These are phyloP conservation scores for Orthosia gracilis DNA, from an alignment of 2,888 invertebrate genomes.

Conservation along the genomic window DNA sequence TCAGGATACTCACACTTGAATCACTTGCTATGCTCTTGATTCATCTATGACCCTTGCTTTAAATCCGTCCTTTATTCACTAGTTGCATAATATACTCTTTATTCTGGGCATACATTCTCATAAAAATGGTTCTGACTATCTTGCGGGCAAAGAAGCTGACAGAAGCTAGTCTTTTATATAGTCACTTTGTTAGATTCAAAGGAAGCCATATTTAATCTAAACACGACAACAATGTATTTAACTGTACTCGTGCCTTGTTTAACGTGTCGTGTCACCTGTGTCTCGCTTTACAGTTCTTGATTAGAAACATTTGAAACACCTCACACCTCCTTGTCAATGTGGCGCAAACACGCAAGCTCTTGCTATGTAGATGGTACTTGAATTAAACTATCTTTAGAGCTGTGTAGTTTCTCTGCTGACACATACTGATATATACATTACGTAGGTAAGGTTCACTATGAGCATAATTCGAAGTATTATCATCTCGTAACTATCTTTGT, in stretches of 20 bases:
- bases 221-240: conserved; percentile 24
- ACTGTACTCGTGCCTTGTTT: conserved; percentile 23
- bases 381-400: neutral
- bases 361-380: conserved; percentile 3
- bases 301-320: conserved; percentile 48
- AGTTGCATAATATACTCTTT: no score
- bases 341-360: conserved; percentile 32
- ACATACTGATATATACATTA: neutral
- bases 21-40: no score
- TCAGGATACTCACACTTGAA: no score
- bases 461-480: no score
- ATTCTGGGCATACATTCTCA: no score
- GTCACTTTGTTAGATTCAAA: neutral
- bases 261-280: conserved; percentile 35
- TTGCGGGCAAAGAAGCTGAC: no score
- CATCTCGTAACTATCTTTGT: no score
- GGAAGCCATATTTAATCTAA: conserved; percentile 15
- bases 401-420: neutral
- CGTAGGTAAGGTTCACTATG: no score
- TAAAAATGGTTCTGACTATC: no score
- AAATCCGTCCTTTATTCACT: no score
- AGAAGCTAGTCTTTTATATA: neutral
- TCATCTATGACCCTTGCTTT: no score
- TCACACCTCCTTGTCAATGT: conserved; percentile 43
- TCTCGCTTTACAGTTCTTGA: conserved; percentile 36